A percentile compares a stretch with the other conserved stretches of the same genome.
Evolutionary conservation across 2,888 invertebrate genomes (phyloP).

Genomic region (Cryptus viduatorius): DNA sequence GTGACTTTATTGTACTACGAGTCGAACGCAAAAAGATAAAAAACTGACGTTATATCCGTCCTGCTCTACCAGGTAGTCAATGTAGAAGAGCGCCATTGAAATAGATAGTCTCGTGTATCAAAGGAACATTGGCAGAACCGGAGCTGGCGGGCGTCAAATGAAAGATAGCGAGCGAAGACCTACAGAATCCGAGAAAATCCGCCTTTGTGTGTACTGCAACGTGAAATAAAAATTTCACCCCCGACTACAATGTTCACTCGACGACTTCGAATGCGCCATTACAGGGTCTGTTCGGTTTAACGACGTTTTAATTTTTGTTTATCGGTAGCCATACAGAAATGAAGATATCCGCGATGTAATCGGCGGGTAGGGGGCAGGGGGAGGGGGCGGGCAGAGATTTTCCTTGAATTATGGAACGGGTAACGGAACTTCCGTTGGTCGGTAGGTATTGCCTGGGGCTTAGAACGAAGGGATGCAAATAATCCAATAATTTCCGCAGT

Average conservation of each 20-base stretch:
- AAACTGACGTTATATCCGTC: conserved; percentile 2
- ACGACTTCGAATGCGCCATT: conserved; percentile 4
- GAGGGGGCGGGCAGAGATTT: background rate
- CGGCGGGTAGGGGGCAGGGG: too few species aligned
- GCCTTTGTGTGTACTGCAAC: conserved; percentile 7
- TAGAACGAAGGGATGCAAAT: conserved; percentile 28
- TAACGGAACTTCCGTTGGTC: conserved; percentile 2
- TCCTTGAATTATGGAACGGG: background rate
- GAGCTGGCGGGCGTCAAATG: background rate
- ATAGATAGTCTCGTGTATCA: conserved; percentile 33
- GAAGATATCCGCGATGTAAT: background rate
- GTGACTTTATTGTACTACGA: conserved; percentile 19
- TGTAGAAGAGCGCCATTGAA: background rate
- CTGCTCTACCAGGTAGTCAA: background rate
- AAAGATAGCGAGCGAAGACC: background rate
- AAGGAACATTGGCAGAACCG: conserved; percentile 19
- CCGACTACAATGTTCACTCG: conserved; percentile 18
- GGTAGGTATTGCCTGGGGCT: conserved; percentile 7
- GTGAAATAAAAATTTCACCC: conserved; percentile 27
- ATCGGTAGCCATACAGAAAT: conserved; percentile 2
- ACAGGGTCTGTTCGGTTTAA: background rate
- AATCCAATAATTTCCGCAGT: conserved; percentile 56
- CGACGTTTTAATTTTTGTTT: background rate
- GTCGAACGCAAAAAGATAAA: background rate
- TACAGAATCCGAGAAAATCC: conserved; percentile 32